phyloP scores from a whole-genome alignment of 2,888 invertebrate genomes.

The Euzophera pinguis region DNA sequence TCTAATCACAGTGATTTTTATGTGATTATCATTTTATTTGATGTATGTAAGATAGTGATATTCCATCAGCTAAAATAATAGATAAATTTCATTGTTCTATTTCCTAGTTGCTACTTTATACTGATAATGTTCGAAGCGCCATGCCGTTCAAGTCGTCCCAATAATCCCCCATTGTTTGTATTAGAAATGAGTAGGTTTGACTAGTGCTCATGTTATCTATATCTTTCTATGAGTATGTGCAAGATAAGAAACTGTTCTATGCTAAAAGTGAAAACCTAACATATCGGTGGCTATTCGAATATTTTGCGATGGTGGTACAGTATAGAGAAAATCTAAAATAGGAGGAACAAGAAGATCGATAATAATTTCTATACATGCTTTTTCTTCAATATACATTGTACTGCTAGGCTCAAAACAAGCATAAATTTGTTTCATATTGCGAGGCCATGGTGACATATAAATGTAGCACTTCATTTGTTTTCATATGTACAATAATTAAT shows the following conservation, averaged over 20 bases:
- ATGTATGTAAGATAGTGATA: not conserved
- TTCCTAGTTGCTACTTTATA: not conserved
- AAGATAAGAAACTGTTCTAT: conserved; percentile 16
- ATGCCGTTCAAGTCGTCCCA: not conserved
- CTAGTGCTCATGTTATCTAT: conserved; percentile 16
- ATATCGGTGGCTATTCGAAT: not conserved
- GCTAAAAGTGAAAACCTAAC: conserved; percentile 6
- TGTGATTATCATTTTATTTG: not conserved
- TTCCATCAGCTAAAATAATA: not conserved
- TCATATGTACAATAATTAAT: too few species aligned
- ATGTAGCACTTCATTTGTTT: too few species aligned
- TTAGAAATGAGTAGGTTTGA: conserved; percentile 12
- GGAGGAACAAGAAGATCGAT: too few species aligned
- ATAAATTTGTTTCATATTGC: too few species aligned
- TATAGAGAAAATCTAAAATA: not conserved
- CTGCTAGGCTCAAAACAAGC: too few species aligned
- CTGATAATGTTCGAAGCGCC: not conserved
- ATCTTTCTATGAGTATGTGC: conserved; percentile 17
- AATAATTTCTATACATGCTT: too few species aligned
- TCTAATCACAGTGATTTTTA: not conserved
- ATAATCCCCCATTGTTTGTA: conserved; percentile 12
- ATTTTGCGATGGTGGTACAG: too few species aligned
- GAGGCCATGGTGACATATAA: too few species aligned
- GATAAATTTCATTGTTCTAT: not conserved
- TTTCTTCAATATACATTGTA: too few species aligned